These are phyloP conservation scores for Megaceryle torquata DNA, from an alignment of 2,113 vertebrate species.

Conservation along the genomic window DNA sequence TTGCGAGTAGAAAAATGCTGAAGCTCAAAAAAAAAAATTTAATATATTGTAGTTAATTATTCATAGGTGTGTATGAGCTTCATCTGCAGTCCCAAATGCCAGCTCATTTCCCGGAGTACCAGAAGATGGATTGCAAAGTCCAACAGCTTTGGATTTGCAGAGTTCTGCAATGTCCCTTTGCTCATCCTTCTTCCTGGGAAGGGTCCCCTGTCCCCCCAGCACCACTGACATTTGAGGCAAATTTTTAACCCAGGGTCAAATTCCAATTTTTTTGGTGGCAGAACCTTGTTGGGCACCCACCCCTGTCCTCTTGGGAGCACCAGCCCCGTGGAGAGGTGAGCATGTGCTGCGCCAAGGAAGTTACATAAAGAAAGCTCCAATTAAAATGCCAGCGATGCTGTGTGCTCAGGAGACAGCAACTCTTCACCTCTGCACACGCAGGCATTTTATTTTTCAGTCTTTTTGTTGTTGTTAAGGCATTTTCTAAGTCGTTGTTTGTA, in stretches of 20 bases:
- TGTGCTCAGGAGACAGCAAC: not conserved
- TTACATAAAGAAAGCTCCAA: not conserved
- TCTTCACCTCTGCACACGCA: no score
- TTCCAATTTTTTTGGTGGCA: not conserved
- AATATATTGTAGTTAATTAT: not conserved
- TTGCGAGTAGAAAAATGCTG: not conserved
- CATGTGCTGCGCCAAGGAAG: rapidly evolving
- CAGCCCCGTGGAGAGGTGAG: not conserved
- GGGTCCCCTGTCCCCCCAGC: not conserved
- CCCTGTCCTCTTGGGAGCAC: rapidly evolving
- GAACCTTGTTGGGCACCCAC: rapidly evolving
- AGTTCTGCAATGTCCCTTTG: not conserved
- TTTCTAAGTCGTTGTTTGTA: not conserved
- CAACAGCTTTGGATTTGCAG: rapidly evolving
- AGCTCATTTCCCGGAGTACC: not conserved
- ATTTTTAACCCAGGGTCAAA: not conserved
- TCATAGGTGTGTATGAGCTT: not conserved
- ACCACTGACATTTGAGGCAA: not conserved
- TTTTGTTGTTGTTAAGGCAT: not conserved
- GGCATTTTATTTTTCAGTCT: not conserved
- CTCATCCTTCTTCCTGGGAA: not conserved
- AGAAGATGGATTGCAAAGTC: not conserved
- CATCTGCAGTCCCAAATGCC: not conserved
- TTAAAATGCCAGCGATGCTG: not conserved
- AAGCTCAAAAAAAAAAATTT: not conserved